Conservation (phyloP, 1,140 invertebrate genomes). For the Bradysia coprophila region DNA sequence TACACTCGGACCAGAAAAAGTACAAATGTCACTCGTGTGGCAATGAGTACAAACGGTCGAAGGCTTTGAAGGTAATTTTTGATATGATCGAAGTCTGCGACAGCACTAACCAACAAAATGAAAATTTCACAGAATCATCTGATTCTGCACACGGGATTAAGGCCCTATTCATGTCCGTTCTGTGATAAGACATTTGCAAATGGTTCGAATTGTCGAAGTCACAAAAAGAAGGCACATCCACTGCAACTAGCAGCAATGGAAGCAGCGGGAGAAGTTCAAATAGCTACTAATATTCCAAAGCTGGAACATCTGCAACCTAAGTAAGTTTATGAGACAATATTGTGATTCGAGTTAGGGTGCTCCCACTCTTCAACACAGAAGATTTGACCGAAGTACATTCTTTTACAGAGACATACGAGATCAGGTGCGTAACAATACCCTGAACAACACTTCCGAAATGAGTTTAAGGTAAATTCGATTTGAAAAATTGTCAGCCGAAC, state of each 20-base stretch:
- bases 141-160: conserved; percentile 25
- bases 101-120: neutral
- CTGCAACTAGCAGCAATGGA: conserved; percentile 24
- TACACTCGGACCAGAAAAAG: conserved; percentile 23
- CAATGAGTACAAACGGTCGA: conserved; percentile 18
- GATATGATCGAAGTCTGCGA: conserved; percentile 10
- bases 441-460: no score
- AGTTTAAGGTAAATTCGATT: no score
- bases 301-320: conserved; percentile 16
- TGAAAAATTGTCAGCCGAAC: no score
- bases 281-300: conserved; percentile 13
- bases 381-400: no score
- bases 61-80: conserved; percentile 15
- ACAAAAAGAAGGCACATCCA: conserved; percentile 27
- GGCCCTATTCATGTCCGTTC: conserved; percentile 27
- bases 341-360: no score
- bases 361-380: no score
- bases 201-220: conserved; percentile 27
- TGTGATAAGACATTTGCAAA: conserved; percentile 28
- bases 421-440: no score
- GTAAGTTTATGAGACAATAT: no score
- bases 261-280: conserved; percentile 10
- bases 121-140: conserved; percentile 16
- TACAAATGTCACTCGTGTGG: conserved; percentile 25
- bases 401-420: no score